These are phyloP conservation scores for Xiphophorus maculatus DNA, from an alignment of 2,113 vertebrate species.

Conservation along the genomic window DNA sequence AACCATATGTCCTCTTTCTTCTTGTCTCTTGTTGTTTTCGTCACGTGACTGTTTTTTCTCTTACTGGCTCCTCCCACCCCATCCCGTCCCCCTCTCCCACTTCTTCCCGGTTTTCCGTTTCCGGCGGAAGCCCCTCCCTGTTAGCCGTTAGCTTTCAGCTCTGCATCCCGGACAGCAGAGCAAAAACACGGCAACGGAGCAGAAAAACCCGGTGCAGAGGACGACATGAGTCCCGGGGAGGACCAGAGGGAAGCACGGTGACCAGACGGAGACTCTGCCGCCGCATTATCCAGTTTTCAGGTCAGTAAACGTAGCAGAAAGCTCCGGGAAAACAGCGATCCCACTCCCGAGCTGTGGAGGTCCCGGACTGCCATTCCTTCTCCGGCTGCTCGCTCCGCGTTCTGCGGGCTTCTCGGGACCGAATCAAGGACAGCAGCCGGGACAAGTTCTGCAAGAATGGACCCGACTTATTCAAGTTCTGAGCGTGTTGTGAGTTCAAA, in stretches of 20 bases:
- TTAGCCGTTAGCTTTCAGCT: constrained; percentile 63
- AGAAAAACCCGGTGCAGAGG: constrained; percentile 17
- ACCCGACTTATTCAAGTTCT: background rate
- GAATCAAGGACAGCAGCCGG: background rate
- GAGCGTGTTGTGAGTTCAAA: background rate
- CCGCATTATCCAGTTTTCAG: constrained; percentile 5
- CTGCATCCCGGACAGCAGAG: constrained; percentile 34
- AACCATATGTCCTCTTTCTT: no score
- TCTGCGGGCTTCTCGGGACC: background rate
- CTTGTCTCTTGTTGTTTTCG: no score
- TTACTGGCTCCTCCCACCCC: background rate
- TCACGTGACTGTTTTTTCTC: no score
- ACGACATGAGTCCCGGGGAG: constrained; percentile 40
- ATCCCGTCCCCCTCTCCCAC: no score
- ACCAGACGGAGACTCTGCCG: constrained; percentile 45
- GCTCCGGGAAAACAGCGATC: constrained; percentile 15
- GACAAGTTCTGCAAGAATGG: no score
- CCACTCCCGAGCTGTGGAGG: constrained; percentile 20
- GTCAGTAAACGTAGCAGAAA: constrained; percentile 19
- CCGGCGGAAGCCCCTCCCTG: constrained; percentile 72
- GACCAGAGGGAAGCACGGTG: constrained; percentile 44
- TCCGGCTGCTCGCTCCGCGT: background rate
- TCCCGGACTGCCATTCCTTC: constrained; percentile 4
- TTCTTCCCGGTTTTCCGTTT: constrained; percentile 34
- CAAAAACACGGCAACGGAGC: constrained; percentile 13